Percentiles rank a stretch among this genome's conserved stretches.
Evolutionary conservation across 2,113 vertebrate genomes (phyloP).

Genomic region (Pheucticus melanocephalus): DNA sequence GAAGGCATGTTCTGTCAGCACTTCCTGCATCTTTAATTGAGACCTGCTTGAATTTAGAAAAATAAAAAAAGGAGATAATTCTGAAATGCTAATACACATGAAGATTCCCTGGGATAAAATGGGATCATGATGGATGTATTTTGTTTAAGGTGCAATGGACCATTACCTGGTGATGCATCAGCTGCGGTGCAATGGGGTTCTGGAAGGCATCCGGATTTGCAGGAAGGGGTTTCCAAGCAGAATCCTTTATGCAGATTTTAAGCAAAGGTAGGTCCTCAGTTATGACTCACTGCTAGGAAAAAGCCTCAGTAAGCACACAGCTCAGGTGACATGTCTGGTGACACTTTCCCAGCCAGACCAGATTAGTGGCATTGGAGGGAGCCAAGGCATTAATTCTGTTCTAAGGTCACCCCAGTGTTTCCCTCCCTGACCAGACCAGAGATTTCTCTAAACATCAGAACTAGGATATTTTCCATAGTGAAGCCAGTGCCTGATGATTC

Average conservation of each 20-base stretch:
- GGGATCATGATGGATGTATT: neutral
- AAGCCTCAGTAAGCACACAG: neutral
- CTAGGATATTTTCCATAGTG: neutral
- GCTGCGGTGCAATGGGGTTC: constrained; percentile 85
- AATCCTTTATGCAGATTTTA: constrained; percentile 87
- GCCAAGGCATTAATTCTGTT: neutral
- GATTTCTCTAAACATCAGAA: neutral
- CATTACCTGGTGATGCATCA: constrained; percentile 89
- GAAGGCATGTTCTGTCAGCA: neutral
- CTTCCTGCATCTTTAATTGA: neutral
- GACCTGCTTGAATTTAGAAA: neutral
- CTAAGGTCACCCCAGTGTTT: neutral
- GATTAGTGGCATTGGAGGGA: neutral
- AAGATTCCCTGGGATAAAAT: neutral
- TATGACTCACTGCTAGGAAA: neutral
- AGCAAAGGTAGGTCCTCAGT: constrained; percentile 77
- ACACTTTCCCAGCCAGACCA: neutral
- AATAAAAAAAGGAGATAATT: neutral
- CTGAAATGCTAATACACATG: neutral
- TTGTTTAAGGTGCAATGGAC: constrained; percentile 82
- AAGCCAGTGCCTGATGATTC: neutral
- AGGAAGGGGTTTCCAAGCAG: constrained; percentile 92
- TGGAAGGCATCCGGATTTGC: constrained; percentile 89
- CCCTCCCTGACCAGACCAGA: neutral
- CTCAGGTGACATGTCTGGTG: neutral